Evolutionary conservation across 2,113 vertebrate species (phyloP), one percentile per base, ranked within the genome.

Genomic region (Tychaedon coryphoeus): DNA sequence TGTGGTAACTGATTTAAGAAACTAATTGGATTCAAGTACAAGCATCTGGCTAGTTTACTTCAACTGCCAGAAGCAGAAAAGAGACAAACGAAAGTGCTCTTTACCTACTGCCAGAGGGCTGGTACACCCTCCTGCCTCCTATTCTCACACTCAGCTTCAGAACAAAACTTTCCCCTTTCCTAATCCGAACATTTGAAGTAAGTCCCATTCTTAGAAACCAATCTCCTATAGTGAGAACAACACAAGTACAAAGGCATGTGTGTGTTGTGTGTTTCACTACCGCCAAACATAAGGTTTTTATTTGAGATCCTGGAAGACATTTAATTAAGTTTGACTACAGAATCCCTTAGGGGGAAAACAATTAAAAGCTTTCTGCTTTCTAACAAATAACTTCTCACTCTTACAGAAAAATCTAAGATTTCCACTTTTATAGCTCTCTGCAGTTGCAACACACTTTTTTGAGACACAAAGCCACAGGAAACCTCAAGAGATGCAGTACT

Each of bases 291-390:
- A 60, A 57, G 74, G 71, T 56, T 95, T 95, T 79, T 42, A 95
- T 95, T 85, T 74, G 42, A 88, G 42, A 86, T 92, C 90, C 58
- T 3, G 0, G 25, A 76, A 89, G 66, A 65, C 25, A 36, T 34
- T 87, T 61, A 92, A 77, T 76, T 75, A 66, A 67, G 11, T 81
- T 65, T 70, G 77, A 72, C 70, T 90, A 61, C 25, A 75, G 70
- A 92, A 91, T 66, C 78, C 94, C 93, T 73, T 61, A 64, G 36
- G 75, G 87, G 42, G 31, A 72, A 90, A 82, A 91, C 18, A 75
- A 79, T 76, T 78, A 67, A 75, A 71, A 85, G 40, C 25, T 60
- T 86, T 90, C 82, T 88, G 88, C 90, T 95, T 95, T 96, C 90
- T 93, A 96, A 93, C 66, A 93, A 88, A 19, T 29, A 92, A 53